phyloP scores from a whole-genome alignment of 2,888 invertebrate genomes.

The Orthosia incerta region DNA sequence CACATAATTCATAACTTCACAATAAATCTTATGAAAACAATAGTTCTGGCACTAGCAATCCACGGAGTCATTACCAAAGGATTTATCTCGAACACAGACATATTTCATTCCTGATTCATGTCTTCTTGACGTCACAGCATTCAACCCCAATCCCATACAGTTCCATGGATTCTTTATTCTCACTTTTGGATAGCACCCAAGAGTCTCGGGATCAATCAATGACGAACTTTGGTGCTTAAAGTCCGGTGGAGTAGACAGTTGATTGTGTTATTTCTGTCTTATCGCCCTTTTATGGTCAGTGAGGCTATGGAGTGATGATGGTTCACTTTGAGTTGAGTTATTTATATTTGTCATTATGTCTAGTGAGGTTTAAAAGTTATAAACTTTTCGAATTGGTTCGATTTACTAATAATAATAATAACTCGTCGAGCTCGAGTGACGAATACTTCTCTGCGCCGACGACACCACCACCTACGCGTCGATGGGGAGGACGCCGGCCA shows the following conservation, averaged over 20 bases:
- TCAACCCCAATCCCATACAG: slow-evolving; percentile 35
- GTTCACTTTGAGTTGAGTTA: slow-evolving; percentile 14
- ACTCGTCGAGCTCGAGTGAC: no score
- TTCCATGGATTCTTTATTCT: slow-evolving; percentile 54
- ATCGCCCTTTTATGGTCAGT: slow-evolving; percentile 39
- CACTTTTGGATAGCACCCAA: slow-evolving; percentile 68
- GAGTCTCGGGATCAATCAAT: slow-evolving; percentile 62
- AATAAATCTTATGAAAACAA: slow-evolving; percentile 60
- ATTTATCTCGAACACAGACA: slow-evolving; percentile 49
- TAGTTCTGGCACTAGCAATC: slow-evolving; percentile 30
- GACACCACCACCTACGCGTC: no score
- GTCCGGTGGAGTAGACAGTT: slow-evolving; percentile 59
- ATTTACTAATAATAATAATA: no score
- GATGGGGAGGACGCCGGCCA: no score
- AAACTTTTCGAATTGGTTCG: neutral
- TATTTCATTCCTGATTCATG: slow-evolving; percentile 47
- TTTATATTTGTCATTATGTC: neutral
- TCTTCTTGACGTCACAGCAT: slow-evolving; percentile 45
- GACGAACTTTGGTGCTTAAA: slow-evolving; percentile 72
- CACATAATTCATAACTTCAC: slow-evolving; percentile 36
- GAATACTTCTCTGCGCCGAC: no score
- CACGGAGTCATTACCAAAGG: slow-evolving; percentile 54
- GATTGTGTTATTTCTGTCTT: slow-evolving; percentile 56
- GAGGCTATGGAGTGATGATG: slow-evolving; percentile 17
- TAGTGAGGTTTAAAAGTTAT: neutral